Evolutionary conservation across 2,888 invertebrate genomes (phyloP), one percentile per base, ranked within the genome.

Genomic region (Carabus problematicus): DNA sequence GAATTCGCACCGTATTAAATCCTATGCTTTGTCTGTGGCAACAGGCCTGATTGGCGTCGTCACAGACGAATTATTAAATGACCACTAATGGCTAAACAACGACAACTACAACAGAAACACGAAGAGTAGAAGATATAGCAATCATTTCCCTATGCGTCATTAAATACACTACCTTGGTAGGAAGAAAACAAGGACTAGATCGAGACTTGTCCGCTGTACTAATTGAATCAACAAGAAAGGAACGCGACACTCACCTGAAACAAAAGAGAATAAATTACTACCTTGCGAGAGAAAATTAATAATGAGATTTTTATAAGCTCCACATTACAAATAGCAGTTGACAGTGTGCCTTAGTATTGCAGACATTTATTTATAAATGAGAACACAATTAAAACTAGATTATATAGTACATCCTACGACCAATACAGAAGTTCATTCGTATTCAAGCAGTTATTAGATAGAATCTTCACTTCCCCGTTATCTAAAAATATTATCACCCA

Each of bases 251-350:
- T 66, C 66, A 66, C 66, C 66, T 66, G 59, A 49, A 66, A 66
- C 59, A 66, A 66, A 66, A 66, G 59, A 49, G 66, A 66, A 66
- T 66, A 66, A 58, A 66, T 66, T 66, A 66, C 49, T 59, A 49
- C 52, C 19, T 16, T 59, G 47, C 47, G 49, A 49, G 49, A 49
- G 19, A 49, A 59, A 64, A 66, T 47, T 59, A 66, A 66, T 66
- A 49, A 59, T 18, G 41, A 59, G 58, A 59, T 66, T 66, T 59
- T 66, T 66, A 42, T 59, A 19, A 18, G 58, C 66, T 66, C 39
- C 41, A 49, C 29, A 6, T 29, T 29, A 43, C 55, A 64, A 64
- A 55, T 64, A 55, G 19, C 45, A 29, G 64, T 64, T 56, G 64
- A 64, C 64, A 64, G 9, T 45, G 42, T 42, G n/a, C 29, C 29